Conservation (phyloP, 1,140 invertebrate species). For the Ruditapes philippinarum region DNA sequence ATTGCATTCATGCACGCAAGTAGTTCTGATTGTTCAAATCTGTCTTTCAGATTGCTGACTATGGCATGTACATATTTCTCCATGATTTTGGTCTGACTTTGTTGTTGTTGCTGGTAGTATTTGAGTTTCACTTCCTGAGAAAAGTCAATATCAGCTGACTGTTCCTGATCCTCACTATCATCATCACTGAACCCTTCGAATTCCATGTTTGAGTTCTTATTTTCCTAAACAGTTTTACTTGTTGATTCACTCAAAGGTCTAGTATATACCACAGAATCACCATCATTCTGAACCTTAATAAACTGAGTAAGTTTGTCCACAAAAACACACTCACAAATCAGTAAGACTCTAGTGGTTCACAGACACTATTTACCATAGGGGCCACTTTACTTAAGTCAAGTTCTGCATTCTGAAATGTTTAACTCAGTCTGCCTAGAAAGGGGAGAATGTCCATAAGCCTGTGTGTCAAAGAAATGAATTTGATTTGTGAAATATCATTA, state of each 20-base stretch:
- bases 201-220: background rate
- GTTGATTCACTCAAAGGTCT: background rate
- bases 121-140: background rate
- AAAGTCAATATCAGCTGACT: too few relatives aligned
- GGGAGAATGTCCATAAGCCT: constrained; percentile 21
- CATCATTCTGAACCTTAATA: background rate
- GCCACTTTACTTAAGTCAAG: background rate
- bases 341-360: background rate
- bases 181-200: constrained; percentile 16
- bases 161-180: background rate
- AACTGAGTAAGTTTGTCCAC: constrained; percentile 4
- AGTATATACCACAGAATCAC: background rate
- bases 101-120: background rate
- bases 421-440: background rate
- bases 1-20: background rate
- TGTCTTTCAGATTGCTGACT: background rate
- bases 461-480: constrained; percentile 28
- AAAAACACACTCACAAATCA: constrained; percentile 19
- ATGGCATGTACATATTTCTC: background rate
- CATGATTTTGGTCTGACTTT: background rate
- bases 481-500: background rate
- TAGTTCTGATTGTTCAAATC: background rate
- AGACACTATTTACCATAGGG: background rate
- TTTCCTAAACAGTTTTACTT: background rate
- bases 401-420: background rate